Percentiles rank a stretch among this genome's conserved stretches.
Evolutionary conservation across 1,140 invertebrate species (phyloP).

Genomic region (Monochamus saltuarius): DNA sequence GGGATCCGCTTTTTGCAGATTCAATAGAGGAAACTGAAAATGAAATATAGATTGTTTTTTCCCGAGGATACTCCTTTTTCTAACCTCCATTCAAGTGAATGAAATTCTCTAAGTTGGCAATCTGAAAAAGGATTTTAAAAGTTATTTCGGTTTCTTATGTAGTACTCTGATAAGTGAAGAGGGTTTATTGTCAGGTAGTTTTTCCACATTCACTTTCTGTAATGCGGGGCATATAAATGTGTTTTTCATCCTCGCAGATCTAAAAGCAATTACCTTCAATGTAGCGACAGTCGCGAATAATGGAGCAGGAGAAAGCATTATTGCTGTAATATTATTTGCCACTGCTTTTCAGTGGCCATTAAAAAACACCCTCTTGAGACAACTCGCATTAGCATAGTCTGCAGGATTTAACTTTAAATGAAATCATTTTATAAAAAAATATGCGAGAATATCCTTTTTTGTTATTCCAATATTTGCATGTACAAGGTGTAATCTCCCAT

Average conservation of each 20-base stretch:
- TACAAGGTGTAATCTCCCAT: too few relatives aligned
- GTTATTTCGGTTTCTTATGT: slow-evolving; percentile 15
- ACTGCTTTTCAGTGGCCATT: too few relatives aligned
- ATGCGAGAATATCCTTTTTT: too few relatives aligned
- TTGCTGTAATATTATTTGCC: too few relatives aligned
- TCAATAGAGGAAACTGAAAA: slow-evolving; percentile 16
- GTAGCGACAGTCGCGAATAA: background rate
- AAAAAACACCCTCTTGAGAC: too few relatives aligned
- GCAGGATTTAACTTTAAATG: too few relatives aligned
- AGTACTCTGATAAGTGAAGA: slow-evolving; percentile 13
- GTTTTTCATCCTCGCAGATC: background rate
- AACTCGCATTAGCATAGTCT: too few relatives aligned
- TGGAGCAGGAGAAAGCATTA: too few relatives aligned
- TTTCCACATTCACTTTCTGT: slow-evolving; percentile 11
- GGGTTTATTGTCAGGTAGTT: slow-evolving; percentile 14
- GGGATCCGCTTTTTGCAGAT: slow-evolving; percentile 6
- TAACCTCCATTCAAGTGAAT: background rate
- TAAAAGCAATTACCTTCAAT: slow-evolving; percentile 7
- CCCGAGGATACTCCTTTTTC: background rate
- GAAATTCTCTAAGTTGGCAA: background rate
- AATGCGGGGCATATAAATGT: slow-evolving; percentile 6
- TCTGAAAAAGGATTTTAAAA: slow-evolving; percentile 2
- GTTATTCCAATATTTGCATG: too few relatives aligned
- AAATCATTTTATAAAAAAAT: too few relatives aligned
- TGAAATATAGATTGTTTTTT: slow-evolving; percentile 24